Percentiles rank a stretch among this genome's conserved stretches.
Conservation (phyloP, 2,113 vertebrate genomes). For the Sorex araneus region DNA sequence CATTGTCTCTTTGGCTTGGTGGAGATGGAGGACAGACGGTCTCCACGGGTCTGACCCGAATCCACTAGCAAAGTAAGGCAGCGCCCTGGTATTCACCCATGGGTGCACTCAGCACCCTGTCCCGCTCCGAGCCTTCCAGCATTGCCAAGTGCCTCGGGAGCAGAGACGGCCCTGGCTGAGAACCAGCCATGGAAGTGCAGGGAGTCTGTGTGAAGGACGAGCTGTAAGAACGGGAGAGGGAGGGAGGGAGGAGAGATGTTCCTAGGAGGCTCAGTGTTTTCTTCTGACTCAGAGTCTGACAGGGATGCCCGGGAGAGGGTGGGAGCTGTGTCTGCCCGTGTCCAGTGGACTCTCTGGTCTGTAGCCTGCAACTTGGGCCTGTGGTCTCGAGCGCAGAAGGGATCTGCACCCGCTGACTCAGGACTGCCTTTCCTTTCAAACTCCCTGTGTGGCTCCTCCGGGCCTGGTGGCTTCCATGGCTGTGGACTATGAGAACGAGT, state of each 20-base stretch:
- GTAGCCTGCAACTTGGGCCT: too few relatives aligned
- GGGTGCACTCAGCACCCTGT: not conserved
- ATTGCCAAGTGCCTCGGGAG: not conserved
- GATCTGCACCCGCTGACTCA: not conserved
- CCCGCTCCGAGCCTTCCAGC: not conserved
- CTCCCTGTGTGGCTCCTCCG: not conserved
- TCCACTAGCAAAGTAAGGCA: not conserved
- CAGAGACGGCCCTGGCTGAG: not conserved
- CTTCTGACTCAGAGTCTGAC: constrained; percentile 1
- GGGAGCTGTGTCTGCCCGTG: too few relatives aligned
- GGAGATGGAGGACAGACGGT: too few relatives aligned
- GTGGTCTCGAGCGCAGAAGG: too few relatives aligned
- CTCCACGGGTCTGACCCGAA: not conserved
- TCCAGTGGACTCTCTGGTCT: too few relatives aligned
- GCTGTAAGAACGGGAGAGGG: not conserved
- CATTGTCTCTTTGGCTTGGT: too few relatives aligned
- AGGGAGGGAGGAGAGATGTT: not conserved
- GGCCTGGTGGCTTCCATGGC: too few relatives aligned
- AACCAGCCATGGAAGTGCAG: not conserved
- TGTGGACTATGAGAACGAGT: not conserved
- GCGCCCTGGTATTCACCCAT: not conserved
- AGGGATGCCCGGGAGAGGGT: too few relatives aligned
- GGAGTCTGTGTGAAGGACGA: not conserved
- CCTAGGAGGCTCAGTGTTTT: too few relatives aligned
- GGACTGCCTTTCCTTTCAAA: not conserved